Evolutionary conservation across 2,888 invertebrate genomes (phyloP).

Genomic region (Drosophila macrospina): DNA sequence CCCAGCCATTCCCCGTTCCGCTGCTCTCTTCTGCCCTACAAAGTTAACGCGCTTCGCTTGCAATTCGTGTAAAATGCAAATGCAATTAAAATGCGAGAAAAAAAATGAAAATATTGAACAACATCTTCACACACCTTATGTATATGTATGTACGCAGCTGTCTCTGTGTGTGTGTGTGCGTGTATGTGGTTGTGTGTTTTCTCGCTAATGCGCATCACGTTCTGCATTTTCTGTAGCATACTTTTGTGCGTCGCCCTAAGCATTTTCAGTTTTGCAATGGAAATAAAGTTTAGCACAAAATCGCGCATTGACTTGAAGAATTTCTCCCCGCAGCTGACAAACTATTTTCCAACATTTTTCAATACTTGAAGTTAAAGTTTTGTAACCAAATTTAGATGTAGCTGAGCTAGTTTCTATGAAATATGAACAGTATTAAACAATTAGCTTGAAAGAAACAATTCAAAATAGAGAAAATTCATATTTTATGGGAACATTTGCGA

Average conservation of each 20-base stretch:
- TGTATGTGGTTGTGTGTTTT: conserved; percentile 8
- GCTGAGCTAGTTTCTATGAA: too few species aligned
- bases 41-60: conserved; percentile 6
- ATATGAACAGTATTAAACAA: background rate
- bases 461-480: background rate
- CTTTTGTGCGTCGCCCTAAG: conserved; percentile 39
- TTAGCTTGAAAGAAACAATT: background rate
- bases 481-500: too few species aligned
- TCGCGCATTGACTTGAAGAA: conserved; percentile 9
- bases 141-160: conserved; percentile 13
- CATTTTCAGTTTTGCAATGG: conserved; percentile 17
- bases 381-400: background rate
- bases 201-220: conserved; percentile 19
- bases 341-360: background rate
- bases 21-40: background rate
- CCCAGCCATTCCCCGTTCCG: background rate
- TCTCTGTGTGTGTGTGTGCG: background rate
- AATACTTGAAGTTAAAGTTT: conserved; percentile 4
- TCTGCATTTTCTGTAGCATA: conserved; percentile 52
- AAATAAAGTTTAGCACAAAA: conserved; percentile 32
- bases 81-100: conserved; percentile 62
- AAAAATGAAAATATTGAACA: conserved; percentile 38
- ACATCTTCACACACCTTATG: conserved; percentile 8
- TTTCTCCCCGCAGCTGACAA: background rate
- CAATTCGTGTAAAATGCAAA: conserved; percentile 43